Evolutionary conservation across 2,113 vertebrate species (phyloP).

Genomic region (Dasyprocta punctata): DNA sequence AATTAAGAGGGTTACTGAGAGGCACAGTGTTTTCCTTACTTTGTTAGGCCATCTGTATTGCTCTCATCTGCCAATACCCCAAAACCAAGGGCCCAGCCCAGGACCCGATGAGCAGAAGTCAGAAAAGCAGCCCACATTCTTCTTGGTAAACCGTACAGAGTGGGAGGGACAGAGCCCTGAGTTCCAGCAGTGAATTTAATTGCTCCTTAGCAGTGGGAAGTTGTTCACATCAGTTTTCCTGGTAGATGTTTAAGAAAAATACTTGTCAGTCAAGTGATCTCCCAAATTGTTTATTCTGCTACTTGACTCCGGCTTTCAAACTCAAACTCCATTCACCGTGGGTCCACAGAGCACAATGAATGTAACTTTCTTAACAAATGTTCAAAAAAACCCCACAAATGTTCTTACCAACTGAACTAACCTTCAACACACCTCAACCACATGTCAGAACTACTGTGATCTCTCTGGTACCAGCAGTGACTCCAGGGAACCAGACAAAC

Average conservation of each 20-base stretch:
- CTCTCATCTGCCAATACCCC: background rate
- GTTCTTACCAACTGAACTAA: background rate
- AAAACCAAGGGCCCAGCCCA: background rate
- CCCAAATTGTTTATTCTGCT: background rate
- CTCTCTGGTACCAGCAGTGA: background rate
- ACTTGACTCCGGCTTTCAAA: background rate
- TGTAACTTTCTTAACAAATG: background rate
- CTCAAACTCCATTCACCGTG: background rate
- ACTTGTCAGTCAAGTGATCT: background rate
- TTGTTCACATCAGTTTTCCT: background rate
- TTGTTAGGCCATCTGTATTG: background rate
- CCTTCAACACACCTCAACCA: background rate
- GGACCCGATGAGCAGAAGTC: background rate
- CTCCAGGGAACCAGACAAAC: background rate
- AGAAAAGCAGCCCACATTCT: background rate
- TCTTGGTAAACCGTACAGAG: too few relatives aligned
- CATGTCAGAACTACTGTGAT: background rate
- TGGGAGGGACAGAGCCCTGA: background rate
- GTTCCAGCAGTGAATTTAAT: background rate
- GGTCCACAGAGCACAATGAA: background rate
- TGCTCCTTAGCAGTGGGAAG: background rate
- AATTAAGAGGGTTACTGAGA: background rate
- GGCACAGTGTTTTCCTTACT: background rate
- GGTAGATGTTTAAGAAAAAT: conserved; percentile 10
- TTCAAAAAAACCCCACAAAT: too few relatives aligned